phyloP scores from a whole-genome alignment of 2,113 vertebrate genomes.

The Zeus faber region DNA sequence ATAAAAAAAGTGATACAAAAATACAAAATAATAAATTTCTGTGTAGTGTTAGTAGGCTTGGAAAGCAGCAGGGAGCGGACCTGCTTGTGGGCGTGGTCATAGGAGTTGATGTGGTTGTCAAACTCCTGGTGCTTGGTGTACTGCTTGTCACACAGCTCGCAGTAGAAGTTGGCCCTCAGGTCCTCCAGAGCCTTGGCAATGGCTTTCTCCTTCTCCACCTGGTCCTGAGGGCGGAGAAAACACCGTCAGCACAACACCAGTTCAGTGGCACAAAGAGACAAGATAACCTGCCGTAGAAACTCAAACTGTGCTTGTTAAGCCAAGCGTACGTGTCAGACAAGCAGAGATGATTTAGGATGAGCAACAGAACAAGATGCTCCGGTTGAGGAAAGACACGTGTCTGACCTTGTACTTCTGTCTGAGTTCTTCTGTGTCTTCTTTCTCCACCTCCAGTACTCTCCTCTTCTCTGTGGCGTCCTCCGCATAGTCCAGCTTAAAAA shows the following conservation, averaged over 20 bases:
- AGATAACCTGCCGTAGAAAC: background rate
- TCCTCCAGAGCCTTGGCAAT: constrained; percentile 98
- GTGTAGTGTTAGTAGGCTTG: too few species aligned
- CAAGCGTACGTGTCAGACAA: background rate
- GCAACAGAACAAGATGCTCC: background rate
- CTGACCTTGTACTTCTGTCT: constrained; percentile 96
- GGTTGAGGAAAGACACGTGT: background rate
- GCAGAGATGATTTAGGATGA: background rate
- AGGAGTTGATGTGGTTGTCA: constrained; percentile 99
- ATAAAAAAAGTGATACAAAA: too few species aligned
- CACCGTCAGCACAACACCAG: background rate
- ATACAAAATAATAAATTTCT: too few species aligned
- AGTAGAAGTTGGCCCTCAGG: constrained; percentile 97
- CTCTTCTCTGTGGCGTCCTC: constrained; percentile 98
- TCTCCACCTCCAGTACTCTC: constrained; percentile 94
- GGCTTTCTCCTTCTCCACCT: constrained; percentile 95
- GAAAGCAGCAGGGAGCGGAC: too few species aligned
- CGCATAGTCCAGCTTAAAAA: constrained; percentile 88
- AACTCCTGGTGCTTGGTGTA: constrained; percentile 99
- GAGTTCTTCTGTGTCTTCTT: constrained; percentile 96
- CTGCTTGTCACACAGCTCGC: constrained; percentile 98
- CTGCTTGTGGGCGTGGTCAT: constrained; percentile 98
- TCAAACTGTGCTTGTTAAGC: too few species aligned
- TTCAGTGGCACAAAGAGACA: constrained; percentile 1
- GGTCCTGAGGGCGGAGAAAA: constrained; percentile 76